Conservation (phyloP, 2,797 vertebrate species). For the Tapera naevia region DNA sequence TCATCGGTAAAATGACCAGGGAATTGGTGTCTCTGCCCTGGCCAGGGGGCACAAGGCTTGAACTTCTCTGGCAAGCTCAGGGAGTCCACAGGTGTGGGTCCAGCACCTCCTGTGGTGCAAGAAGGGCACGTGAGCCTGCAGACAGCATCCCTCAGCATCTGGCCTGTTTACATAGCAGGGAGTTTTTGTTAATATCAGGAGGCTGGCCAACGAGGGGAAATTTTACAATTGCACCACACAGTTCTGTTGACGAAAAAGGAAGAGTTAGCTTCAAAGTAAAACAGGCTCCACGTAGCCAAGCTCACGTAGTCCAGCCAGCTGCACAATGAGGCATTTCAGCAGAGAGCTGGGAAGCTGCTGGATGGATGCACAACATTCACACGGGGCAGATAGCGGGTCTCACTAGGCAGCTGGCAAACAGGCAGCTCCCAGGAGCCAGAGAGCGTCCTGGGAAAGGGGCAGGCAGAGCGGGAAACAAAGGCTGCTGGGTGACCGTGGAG, state of each 20-base stretch:
- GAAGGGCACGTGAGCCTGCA: constrained; percentile 25
- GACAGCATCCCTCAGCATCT: constrained; percentile 39
- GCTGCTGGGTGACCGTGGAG: background rate
- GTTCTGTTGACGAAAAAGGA: constrained; percentile 54
- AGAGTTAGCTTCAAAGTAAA: constrained; percentile 62
- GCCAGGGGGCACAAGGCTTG: background rate
- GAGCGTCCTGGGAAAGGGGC: constrained; percentile 44
- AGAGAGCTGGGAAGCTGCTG: constrained; percentile 18
- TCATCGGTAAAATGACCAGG: background rate
- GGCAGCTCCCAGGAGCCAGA: constrained; percentile 28
- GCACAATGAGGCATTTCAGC: constrained; percentile 54
- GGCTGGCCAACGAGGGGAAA: constrained; percentile 40
- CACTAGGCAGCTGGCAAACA: constrained; percentile 35
- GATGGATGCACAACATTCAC: constrained; percentile 27
- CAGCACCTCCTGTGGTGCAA: background rate
- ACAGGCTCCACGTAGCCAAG: constrained; percentile 27
- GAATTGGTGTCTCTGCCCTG: background rate
- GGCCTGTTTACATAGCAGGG: constrained; percentile 35
- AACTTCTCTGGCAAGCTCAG: background rate
- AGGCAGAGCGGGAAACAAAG: constrained; percentile 41
- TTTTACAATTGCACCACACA: constrained; percentile 68
- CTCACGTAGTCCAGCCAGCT: constrained; percentile 61
- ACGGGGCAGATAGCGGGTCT: constrained; percentile 39
- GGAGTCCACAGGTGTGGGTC: background rate
- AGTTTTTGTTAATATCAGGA: constrained; percentile 66